Conservation (phyloP, 2,888 invertebrate genomes). For the Cabera pusaria region DNA sequence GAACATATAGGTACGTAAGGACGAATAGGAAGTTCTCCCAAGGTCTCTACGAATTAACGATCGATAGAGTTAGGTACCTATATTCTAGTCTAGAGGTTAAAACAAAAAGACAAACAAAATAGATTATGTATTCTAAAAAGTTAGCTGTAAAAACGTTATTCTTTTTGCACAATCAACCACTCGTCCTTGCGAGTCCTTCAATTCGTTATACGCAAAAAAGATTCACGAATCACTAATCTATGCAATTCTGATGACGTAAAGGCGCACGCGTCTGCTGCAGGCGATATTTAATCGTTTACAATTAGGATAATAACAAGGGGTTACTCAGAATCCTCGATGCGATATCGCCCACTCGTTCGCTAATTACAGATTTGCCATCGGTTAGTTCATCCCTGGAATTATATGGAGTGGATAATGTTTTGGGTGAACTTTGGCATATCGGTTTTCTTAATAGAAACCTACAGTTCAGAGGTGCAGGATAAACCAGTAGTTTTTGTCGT, state of each 20-base stretch:
- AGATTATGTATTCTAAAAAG: conserved; percentile 25
- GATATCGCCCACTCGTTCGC: conserved; percentile 39
- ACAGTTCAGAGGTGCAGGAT: too few species aligned
- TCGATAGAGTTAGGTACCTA: too few species aligned
- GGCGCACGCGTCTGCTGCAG: conserved; percentile 46
- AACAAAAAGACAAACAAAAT: conserved; percentile 16
- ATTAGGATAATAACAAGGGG: conserved; percentile 62
- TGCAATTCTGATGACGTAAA: conserved; percentile 51
- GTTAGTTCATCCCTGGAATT: conserved; percentile 22
- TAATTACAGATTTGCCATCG: conserved; percentile 47
- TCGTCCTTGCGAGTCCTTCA: conserved; percentile 49
- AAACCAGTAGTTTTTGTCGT: too few species aligned
- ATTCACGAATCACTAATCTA: conserved; percentile 43
- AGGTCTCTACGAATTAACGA: too few species aligned
- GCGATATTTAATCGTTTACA: conserved; percentile 55
- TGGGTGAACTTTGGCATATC: too few species aligned
- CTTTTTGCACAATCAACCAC: conserved; percentile 31
- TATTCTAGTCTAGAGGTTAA: too few species aligned
- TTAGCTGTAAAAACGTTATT: conserved; percentile 26
- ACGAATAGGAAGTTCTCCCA: too few species aligned
- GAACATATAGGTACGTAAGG: conserved; percentile 21
- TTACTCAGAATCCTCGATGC: conserved; percentile 41
- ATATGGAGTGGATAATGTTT: conserved; percentile 14
- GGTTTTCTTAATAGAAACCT: too few species aligned
- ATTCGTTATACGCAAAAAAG: conserved; percentile 44